Conservation (phyloP, 2,113 vertebrate species). For the Glaucomys volans region DNA sequence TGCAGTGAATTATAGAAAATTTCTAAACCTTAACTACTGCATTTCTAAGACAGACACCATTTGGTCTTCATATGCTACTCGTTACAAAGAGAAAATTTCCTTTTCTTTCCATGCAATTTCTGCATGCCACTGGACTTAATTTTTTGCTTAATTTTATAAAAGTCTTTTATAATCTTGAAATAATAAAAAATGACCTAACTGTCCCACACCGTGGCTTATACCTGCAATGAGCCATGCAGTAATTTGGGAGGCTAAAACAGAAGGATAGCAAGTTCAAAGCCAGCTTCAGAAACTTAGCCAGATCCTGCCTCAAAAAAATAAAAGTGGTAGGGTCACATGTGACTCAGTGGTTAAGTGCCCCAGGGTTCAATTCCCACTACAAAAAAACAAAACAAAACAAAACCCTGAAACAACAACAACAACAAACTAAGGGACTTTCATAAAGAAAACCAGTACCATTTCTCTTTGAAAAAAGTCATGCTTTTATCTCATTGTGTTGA, state of each 20-base stretch:
- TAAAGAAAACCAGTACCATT: slow-evolving; percentile 1
- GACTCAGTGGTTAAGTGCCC: no score
- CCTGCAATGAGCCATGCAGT: no score
- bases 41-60: not conserved
- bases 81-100: not conserved
- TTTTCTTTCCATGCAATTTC: not conserved
- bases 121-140: not conserved
- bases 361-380: no score
- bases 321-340: no score
- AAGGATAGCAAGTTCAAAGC: no score
- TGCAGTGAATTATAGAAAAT: not conserved
- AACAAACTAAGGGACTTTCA: not conserved
- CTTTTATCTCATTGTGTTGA: not conserved
- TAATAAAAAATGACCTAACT: not conserved
- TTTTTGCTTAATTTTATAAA: not conserved
- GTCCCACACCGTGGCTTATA: no score
- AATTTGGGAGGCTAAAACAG: no score
- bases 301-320: no score
- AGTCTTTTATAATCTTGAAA: not conserved
- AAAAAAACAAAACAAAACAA: no score
- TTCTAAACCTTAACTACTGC: not conserved
- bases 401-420: no score
- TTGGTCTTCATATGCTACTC: not conserved
- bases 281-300: no score
- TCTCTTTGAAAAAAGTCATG: not conserved